Percentiles rank a stretch among this genome's conserved stretches.
phyloP scores from a whole-genome alignment of 2,888 invertebrate genomes.

The Hofmannophila pseudospretella region DNA sequence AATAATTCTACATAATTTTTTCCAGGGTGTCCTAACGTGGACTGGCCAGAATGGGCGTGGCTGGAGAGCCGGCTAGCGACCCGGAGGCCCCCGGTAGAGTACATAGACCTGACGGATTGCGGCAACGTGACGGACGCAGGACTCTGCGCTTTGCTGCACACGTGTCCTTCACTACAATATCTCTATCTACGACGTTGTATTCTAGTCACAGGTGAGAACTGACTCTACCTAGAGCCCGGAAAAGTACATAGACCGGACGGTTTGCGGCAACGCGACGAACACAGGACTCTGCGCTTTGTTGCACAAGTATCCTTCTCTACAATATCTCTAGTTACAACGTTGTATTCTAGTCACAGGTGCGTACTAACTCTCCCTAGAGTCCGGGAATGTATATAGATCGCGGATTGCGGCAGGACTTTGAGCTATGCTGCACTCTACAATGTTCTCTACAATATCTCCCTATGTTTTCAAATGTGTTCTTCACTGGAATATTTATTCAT shows the following conservation, averaged over 20 bases:
- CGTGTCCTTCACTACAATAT: conserved; percentile 91
- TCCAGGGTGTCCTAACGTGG: conserved; percentile 86
- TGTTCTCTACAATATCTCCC: conserved; percentile 88
- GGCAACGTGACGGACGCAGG: conserved; percentile 90
- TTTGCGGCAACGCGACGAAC: conserved; percentile 91
- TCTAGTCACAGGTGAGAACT: conserved; percentile 89
- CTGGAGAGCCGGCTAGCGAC: conserved; percentile 78
- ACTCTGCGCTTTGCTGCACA: conserved; percentile 88
- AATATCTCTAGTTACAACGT: conserved; percentile 91
- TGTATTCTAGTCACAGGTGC: conserved; percentile 93
- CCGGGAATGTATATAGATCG: conserved; percentile 92
- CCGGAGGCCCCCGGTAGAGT: conserved; percentile 86
- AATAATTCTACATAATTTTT: no score
- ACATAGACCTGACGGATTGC: conserved; percentile 94
- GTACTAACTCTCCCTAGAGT: conserved; percentile 78
- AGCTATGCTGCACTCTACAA: conserved; percentile 89
- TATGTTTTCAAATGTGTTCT: no score
- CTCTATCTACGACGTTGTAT: conserved; percentile 92
- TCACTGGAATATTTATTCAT: no score
- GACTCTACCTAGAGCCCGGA: conserved; percentile 81
- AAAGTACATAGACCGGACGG: conserved; percentile 93
- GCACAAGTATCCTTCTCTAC: conserved; percentile 91
- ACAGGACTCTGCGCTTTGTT: conserved; percentile 89
- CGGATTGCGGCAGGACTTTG: conserved; percentile 92
- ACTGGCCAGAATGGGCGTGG: conserved; percentile 85